These are phyloP conservation scores for Ceratotherium simum DNA, from an alignment of 2,113 vertebrate species.

Conservation along the genomic window DNA sequence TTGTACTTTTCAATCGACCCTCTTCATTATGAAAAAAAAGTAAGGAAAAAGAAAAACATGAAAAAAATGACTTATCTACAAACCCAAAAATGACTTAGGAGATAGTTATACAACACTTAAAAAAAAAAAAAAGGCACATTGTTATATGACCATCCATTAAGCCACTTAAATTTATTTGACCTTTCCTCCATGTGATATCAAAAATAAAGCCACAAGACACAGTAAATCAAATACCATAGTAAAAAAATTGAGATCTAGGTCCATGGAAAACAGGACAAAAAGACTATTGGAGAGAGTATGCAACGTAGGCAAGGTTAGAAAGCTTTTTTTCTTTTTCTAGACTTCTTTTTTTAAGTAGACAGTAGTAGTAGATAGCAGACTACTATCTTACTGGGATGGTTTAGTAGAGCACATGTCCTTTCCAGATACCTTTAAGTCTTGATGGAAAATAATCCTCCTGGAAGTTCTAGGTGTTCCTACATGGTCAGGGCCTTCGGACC, in stretches of 20 bases:
- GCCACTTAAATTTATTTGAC: background rate
- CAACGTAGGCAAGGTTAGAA: background rate
- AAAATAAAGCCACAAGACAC: background rate
- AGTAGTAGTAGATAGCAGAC: background rate
- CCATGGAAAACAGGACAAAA: background rate
- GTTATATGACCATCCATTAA: background rate
- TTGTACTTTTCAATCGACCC: background rate
- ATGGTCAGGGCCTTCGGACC: background rate
- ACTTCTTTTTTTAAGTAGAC: background rate
- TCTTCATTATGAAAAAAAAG: background rate
- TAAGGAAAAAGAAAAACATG: background rate
- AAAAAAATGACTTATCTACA: background rate
- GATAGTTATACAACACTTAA: background rate
- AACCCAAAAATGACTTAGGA: background rate
- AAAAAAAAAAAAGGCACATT: background rate
- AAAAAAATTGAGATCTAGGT: background rate
- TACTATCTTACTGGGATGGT: background rate
- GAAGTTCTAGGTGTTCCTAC: background rate
- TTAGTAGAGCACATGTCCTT: background rate
- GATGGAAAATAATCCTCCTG: background rate
- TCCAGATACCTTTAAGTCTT: background rate
- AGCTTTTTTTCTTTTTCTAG: background rate
- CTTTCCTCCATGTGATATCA: background rate
- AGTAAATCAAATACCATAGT: background rate
- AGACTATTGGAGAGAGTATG: background rate